These are phyloP conservation scores for Nemurella pictetii DNA, from an alignment of 2,888 invertebrate genomes.

Conservation along the genomic window DNA sequence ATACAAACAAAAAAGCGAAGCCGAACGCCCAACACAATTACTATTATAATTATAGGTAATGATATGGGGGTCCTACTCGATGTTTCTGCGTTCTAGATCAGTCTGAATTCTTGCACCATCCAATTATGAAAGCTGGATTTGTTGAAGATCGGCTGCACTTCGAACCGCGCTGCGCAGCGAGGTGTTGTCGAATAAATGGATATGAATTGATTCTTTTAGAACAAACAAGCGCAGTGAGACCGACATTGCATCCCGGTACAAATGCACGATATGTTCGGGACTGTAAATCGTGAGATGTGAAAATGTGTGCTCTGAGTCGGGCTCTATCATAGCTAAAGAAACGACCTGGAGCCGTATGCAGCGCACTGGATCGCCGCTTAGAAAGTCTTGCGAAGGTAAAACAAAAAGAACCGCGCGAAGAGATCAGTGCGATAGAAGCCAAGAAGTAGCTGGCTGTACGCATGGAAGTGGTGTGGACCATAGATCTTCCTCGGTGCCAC, in stretches of 20 bases:
- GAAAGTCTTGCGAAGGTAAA: constrained; percentile 3
- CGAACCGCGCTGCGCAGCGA: not conserved
- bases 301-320: not conserved
- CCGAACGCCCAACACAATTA: constrained; percentile 2
- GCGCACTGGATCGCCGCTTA: not conserved
- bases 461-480: not conserved
- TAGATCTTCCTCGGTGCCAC: constrained; percentile 12
- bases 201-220: too few relatives aligned
- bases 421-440: constrained; percentile 21
- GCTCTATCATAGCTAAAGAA: not conserved
- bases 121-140: not conserved
- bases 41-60: constrained; percentile 1
- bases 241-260: not conserved
- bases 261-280: not conserved
- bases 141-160: not conserved
- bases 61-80: not conserved
- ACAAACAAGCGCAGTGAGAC: not conserved
- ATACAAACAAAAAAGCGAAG: not conserved
- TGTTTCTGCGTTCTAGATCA: not conserved
- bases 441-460: constrained; percentile 21
- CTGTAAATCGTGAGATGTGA: not conserved
- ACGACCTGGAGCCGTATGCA: not conserved
- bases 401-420: not conserved
- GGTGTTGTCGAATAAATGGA: too few relatives aligned
- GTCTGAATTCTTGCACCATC: not conserved